Base-by-base conservation (phyloP, 1,140 invertebrate genomes). In the Anastrepha obliqua region DNA sequence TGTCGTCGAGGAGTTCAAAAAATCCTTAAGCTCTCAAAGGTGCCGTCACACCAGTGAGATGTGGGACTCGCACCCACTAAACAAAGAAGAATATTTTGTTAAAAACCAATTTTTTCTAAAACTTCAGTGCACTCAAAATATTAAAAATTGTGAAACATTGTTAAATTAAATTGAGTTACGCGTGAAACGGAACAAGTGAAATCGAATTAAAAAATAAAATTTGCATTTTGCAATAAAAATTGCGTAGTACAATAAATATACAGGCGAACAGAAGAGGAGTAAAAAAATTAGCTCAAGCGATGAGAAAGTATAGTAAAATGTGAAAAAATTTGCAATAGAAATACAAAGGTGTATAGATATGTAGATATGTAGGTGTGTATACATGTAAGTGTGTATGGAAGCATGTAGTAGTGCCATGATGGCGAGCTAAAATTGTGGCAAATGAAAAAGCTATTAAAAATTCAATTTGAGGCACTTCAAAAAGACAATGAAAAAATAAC, bases 391-490 rank as follows among this genome's bases (percentile, higher is more conserved):
- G 55, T 58, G 55, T 58, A 29, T n/a, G 64, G 0, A 29, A 29
- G 29, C 51, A 55, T 55, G 51, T 15, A 47, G 67, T 29, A 44
- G 42, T 44, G 15, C 17, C 29, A 39, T 42, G 3, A 17, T 44
- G 67, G 67, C 13, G 60, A 62, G 60, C 17, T 62, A 62, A 62
- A 62, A 62, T 13, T 62, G 60, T 62, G 5, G 60, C 67, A 39
- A 74, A 74, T 74, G 42, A 74, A 47, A 74, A 74, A 29, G 39
- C 39, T 42, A 74, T 74, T 47, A 74, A 74, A 74, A 74, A 74
- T 74, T 74, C 67, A 74, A 74, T 74, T 74, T 74, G 67, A 74
- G 42, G 67, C 67, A 74, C 67, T 74, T 42, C 42, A 74, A 74
- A 67, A 74, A 74, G 67, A 42, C 67, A 74, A 74, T 74, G 67